Percentiles rank a stretch among this genome's conserved stretches.
These are phyloP conservation scores for Chaenocephalus aceratus DNA, from an alignment of 2,113 vertebrate genomes.

Conservation along the genomic window DNA sequence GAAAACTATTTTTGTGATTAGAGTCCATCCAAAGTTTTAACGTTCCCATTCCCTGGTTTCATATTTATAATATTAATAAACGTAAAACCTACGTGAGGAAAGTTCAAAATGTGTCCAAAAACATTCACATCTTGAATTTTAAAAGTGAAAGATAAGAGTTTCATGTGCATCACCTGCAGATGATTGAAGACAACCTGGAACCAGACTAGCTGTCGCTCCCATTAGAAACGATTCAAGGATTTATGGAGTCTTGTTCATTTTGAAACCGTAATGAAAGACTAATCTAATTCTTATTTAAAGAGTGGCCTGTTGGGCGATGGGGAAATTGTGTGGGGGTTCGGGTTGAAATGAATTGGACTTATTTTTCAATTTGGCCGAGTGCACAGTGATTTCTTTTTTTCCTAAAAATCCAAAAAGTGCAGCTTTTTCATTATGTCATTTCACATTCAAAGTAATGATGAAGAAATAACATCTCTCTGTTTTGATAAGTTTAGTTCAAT, in stretches of 20 bases:
- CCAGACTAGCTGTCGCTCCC: background rate
- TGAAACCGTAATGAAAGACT: background rate
- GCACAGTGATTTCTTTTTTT: background rate
- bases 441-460: constrained; percentile 67
- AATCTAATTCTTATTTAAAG: background rate
- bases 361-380: no score
- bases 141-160: no score
- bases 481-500: background rate
- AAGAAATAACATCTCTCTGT: constrained; percentile 22
- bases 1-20: background rate
- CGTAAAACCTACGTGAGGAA: background rate
- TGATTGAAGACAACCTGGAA: background rate
- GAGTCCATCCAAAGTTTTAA: background rate
- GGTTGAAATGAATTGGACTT: background rate
- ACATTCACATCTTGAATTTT: background rate
- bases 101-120: background rate
- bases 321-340: background rate
- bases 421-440: constrained; percentile 68
- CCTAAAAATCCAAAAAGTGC: background rate
- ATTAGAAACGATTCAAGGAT: background rate
- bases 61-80: background rate
- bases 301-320: background rate
- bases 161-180: no score
- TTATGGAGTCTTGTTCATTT: background rate
- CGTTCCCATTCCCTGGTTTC: background rate